These are phyloP conservation scores for Riparia riparia DNA, from an alignment of 2,113 vertebrate species.

Conservation along the genomic window DNA sequence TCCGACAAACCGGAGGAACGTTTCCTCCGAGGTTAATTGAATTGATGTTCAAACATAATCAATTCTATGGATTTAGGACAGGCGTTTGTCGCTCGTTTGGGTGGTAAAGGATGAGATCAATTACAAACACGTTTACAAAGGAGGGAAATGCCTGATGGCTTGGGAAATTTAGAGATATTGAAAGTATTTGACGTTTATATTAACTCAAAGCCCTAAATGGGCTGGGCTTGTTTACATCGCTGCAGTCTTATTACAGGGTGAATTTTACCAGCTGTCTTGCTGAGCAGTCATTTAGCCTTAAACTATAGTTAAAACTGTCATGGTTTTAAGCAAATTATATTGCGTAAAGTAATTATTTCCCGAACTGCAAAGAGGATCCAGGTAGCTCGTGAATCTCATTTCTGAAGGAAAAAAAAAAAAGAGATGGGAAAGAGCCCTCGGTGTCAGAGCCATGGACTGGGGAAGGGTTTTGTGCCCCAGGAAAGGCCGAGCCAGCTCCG, in stretches of 20 bases:
- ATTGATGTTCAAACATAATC: not conserved
- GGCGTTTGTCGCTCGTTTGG: not conserved
- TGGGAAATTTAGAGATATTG: slow-evolving; percentile 25
- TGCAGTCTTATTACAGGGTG: slow-evolving; percentile 56
- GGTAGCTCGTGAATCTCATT: slow-evolving; percentile 37
- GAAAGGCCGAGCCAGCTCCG: rapidly evolving
- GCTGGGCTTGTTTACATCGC: slow-evolving; percentile 26
- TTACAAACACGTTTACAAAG: slow-evolving; percentile 7
- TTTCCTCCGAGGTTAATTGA: not conserved
- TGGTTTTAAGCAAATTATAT: slow-evolving; percentile 67
- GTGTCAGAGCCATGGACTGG: rapidly evolving
- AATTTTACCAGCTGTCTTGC: slow-evolving; percentile 65
- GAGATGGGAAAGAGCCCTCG: not conserved
- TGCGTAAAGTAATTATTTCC: slow-evolving; percentile 56
- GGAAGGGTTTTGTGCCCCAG: not conserved
- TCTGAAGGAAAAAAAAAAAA: not conserved
- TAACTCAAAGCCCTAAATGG: slow-evolving; percentile 52
- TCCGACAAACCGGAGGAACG: not conserved
- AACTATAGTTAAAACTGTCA: slow-evolving; percentile 65
- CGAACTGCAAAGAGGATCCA: slow-evolving; percentile 34
- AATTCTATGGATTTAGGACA: not conserved
- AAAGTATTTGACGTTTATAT: slow-evolving; percentile 60
- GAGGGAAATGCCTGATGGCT: slow-evolving; percentile 1
- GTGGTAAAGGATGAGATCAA: not conserved
- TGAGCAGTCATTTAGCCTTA: slow-evolving; percentile 50